phyloP scores from a whole-genome alignment of 2,113 vertebrate genomes.

The Hippocampus barbouri region DNA sequence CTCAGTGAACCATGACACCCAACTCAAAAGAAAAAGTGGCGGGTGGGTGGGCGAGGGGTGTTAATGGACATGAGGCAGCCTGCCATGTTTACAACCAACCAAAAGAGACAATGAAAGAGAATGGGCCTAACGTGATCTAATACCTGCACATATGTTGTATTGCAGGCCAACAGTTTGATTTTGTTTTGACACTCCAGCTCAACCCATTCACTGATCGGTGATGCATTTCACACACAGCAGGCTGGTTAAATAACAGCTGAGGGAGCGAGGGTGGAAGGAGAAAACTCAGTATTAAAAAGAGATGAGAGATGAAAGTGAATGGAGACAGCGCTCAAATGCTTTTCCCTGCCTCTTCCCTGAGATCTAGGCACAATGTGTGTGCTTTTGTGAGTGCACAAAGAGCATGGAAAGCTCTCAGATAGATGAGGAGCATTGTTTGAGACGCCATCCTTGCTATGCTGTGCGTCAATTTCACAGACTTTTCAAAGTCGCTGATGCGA shows the following conservation, averaged over 20 bases:
- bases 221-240: constrained; percentile 34
- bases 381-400: constrained; percentile 15
- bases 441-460: constrained; percentile 46
- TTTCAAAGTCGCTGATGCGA: constrained; percentile 29
- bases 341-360: constrained; percentile 51
- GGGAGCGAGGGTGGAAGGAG: constrained; percentile 40
- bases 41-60: constrained; percentile 30
- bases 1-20: constrained; percentile 50
- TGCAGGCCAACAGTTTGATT: constrained; percentile 9
- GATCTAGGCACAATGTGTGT: constrained; percentile 35
- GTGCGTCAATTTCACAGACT: constrained; percentile 16
- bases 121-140: constrained; percentile 24
- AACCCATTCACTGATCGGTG: constrained; percentile 34
- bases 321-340: constrained; percentile 57
- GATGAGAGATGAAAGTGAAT: constrained; percentile 67
- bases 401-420: constrained; percentile 39
- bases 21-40: constrained; percentile 38
- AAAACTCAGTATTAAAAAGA: constrained; percentile 60
- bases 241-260: constrained; percentile 47
- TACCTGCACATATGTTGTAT: constrained; percentile 13
- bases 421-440: constrained; percentile 55
- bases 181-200: constrained; percentile 24
- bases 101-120: constrained; percentile 23
- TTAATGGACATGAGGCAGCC: constrained; percentile 60
- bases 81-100: constrained; percentile 40